Base-by-base conservation (phyloP, 2,888 invertebrate species). In the Tridacna gigas region DNA sequence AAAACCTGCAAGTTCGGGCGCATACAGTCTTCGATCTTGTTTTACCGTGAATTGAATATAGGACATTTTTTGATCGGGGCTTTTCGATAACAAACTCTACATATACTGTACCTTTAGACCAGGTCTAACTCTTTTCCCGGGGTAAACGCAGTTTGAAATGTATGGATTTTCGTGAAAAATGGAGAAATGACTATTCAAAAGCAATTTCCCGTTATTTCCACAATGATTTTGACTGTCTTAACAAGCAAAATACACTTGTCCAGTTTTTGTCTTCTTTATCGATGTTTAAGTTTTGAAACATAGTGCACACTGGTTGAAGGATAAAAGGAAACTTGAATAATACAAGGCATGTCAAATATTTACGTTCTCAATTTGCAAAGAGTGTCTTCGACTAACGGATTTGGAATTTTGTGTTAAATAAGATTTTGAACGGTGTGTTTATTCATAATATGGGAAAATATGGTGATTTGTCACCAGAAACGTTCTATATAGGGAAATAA, bases 11-110 rank as follows among this genome's bases (percentile, higher is more conserved):
- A 65, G 82, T 82, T 76, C 71, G 73, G 79, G 51, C 82, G 73
- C 37, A 79, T 69, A 63, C 48, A 15, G 37, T 69, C 76, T 82
- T 82, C 82, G 82, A 82, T 82, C 77, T 69, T 37, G 75, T 76
- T 45, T 28, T 18, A 67, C 37, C 25, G 71, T 71, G 51, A 71
- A 71, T 71, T 71, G 71, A 51, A 71, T 71, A 71, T 71, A 51
- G 71, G 71, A 63, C 71, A 47, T 37, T 47, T 37, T 22, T 51
- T 51, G 71, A 71, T 71, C 20, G 63, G 71, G 25, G 15, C 26
- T 28, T 37, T 15, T n/a, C 47, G 71, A 71, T 71, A 71, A 71
- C 13, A 22, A 11, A n/a, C 51, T 71, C 22, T 45, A 71, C 51
- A 3, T 67, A 28, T 71, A 69, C 20, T 45, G 69, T 69, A 5